These are phyloP conservation scores for Arremon brunneinucha DNA, from an alignment of 2,797 vertebrate species.

Conservation along the genomic window DNA sequence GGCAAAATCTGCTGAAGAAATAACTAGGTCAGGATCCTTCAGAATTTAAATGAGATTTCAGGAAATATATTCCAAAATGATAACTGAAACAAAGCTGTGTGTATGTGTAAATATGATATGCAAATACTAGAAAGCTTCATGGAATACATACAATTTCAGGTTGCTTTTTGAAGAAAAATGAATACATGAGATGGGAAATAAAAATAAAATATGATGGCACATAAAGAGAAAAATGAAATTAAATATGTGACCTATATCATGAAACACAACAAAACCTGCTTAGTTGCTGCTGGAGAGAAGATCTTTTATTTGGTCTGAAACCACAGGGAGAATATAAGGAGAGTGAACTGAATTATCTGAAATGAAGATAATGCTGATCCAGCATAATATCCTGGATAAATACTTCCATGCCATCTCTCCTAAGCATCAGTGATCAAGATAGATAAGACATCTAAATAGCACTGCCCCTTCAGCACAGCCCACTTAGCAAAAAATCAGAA, in stretches of 20 bases:
- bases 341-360: neutral
- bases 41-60: constrained; percentile 42
- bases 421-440: neutral
- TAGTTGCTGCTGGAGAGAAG: neutral
- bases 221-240: neutral
- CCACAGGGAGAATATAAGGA: neutral
- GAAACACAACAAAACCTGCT: neutral
- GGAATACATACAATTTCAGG: neutral
- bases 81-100: neutral
- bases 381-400: neutral
- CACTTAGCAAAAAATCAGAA: neutral
- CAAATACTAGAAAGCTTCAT: neutral
- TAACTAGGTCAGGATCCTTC: constrained; percentile 34
- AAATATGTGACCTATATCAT: neutral
- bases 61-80: neutral
- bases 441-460: neutral
- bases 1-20: constrained; percentile 6
- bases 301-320: neutral
- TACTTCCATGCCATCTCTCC: neutral
- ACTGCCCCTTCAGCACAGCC: neutral
- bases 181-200: neutral
- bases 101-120: neutral
- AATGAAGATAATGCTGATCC: neutral
- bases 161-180: neutral
- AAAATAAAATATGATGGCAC: neutral